Conservation (phyloP, 1,140 invertebrate genomes). For the Orius insidiosus region DNA sequence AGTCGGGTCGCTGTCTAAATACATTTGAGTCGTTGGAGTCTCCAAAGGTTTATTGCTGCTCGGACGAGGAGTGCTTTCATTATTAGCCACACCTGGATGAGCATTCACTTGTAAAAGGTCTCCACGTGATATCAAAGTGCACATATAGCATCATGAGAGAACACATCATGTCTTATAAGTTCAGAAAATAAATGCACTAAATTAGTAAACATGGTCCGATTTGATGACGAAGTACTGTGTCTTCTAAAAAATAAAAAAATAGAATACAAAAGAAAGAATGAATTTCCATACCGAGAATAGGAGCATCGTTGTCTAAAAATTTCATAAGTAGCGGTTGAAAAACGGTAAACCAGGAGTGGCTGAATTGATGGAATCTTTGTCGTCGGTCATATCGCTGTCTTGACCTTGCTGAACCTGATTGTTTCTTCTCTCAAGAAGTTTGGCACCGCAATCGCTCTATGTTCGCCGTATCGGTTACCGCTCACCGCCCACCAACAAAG, state of each 20-base stretch:
- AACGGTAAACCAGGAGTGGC: slow-evolving; percentile 55
- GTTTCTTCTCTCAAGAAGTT: slow-evolving; percentile 72
- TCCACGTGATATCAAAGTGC: slow-evolving; percentile 87
- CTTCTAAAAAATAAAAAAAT: slow-evolving; percentile 25
- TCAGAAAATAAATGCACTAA: slow-evolving; percentile 91
- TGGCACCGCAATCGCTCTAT: slow-evolving; percentile 85
- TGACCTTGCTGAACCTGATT: slow-evolving; percentile 42
- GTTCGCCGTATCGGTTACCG: slow-evolving; percentile 77
- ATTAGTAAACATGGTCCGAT: slow-evolving; percentile 73
- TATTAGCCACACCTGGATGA: slow-evolving; percentile 5
- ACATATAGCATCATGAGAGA: slow-evolving; percentile 98
- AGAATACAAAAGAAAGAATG: background rate
- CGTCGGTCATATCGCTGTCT: slow-evolving; percentile 23
- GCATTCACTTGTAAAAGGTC: slow-evolving; percentile 43
- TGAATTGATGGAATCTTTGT: slow-evolving; percentile 72
- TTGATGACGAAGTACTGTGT: slow-evolving; percentile 33
- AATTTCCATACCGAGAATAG: slow-evolving; percentile 43
- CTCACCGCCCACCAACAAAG: slow-evolving; percentile 96
- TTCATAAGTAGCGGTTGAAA: slow-evolving; percentile 84
- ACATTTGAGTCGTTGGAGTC: slow-evolving; percentile 21
- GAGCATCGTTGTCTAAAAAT: slow-evolving; percentile 82
- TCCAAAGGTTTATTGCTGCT: slow-evolving; percentile 25
- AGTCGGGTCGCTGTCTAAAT: slow-evolving; percentile 34
- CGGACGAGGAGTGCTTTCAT: slow-evolving; percentile 22
- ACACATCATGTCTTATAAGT: slow-evolving; percentile 84